Evolutionary conservation across 2,797 vertebrate genomes (phyloP).

Genomic region (Malacoctenus gilli): DNA sequence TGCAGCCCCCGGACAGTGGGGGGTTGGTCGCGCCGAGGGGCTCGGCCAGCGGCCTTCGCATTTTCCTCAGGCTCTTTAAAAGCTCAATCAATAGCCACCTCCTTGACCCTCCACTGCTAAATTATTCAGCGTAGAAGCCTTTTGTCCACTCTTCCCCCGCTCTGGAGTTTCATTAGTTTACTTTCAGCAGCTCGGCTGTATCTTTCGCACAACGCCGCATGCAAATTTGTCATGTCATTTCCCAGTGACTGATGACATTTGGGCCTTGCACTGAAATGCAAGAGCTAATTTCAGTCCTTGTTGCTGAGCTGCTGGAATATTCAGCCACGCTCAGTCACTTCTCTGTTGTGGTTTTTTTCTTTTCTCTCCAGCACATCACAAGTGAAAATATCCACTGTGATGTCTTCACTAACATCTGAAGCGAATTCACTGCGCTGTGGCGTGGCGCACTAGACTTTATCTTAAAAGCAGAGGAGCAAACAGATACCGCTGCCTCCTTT

Average conservation of each 20-base stretch:
- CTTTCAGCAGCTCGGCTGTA: conserved; percentile 71
- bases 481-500: conserved; percentile 45
- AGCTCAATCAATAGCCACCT: conserved; percentile 89
- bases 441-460: conserved; percentile 61
- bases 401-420: conserved; percentile 77
- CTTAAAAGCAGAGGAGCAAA: conserved; percentile 67
- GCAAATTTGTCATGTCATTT: conserved; percentile 32
- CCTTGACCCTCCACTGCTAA: conserved; percentile 84
- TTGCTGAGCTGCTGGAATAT: conserved; percentile 63
- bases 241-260: conserved; percentile 67
- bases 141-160: conserved; percentile 59
- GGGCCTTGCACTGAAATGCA: conserved; percentile 63
- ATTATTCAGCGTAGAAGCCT: conserved; percentile 87
- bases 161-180: conserved; percentile 86
- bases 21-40: conserved; percentile 62
- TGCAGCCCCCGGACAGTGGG: conserved; percentile 64
- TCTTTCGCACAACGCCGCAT: conserved; percentile 39
- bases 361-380: conserved; percentile 64
- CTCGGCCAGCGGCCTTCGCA: conserved; percentile 82
- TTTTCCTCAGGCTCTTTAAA: conserved; percentile 86
- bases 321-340: conserved; percentile 46
- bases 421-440: conserved; percentile 46
- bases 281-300: conserved; percentile 78
- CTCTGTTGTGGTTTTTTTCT: conserved; percentile 33
- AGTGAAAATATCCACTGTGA: conserved; percentile 71